phyloP scores from a whole-genome alignment of 2,888 invertebrate genomes.

The Bombylius discolor region DNA sequence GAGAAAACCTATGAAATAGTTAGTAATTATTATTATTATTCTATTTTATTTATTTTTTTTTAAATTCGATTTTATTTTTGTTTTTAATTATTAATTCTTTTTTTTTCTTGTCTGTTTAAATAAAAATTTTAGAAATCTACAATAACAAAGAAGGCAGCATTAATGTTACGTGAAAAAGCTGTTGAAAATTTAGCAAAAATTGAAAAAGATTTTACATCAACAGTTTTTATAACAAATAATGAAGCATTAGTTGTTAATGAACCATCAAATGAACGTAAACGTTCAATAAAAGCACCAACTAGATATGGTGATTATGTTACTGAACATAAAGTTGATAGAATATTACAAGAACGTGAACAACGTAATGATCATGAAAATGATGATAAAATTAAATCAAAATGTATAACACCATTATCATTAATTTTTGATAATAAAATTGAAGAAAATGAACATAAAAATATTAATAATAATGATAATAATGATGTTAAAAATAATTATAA shows the following conservation, averaged over 20 bases:
- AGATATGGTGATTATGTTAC: slow-evolving; percentile 43
- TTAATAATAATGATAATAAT: neutral
- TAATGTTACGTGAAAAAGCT: slow-evolving; percentile 31
- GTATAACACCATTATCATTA: neutral
- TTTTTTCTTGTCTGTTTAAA: neutral
- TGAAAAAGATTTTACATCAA: slow-evolving; percentile 60
- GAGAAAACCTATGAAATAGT: neutral
- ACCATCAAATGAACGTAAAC: slow-evolving; percentile 36
- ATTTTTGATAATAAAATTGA: neutral
- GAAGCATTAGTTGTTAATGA: slow-evolving; percentile 50
- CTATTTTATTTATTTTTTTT: neutral
- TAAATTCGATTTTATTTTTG: neutral
- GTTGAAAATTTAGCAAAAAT: slow-evolving; percentile 47
- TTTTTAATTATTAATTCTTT: neutral
- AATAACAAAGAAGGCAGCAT: slow-evolving; percentile 32
- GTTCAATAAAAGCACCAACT: slow-evolving; percentile 47
- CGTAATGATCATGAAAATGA: neutral
- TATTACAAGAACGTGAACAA: neutral
- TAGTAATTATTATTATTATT: neutral
- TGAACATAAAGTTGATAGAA: slow-evolving; percentile 17
- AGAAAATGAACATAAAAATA: neutral
- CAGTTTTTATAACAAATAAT: slow-evolving; percentile 50
- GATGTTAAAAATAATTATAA: slow-evolving; percentile 1
- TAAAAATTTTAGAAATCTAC: slow-evolving; percentile 22
- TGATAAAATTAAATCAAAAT: slow-evolving; percentile 1